These are phyloP conservation scores for Scaptomyza flava DNA, from an alignment of 2,888 invertebrate species.

Conservation along the genomic window DNA sequence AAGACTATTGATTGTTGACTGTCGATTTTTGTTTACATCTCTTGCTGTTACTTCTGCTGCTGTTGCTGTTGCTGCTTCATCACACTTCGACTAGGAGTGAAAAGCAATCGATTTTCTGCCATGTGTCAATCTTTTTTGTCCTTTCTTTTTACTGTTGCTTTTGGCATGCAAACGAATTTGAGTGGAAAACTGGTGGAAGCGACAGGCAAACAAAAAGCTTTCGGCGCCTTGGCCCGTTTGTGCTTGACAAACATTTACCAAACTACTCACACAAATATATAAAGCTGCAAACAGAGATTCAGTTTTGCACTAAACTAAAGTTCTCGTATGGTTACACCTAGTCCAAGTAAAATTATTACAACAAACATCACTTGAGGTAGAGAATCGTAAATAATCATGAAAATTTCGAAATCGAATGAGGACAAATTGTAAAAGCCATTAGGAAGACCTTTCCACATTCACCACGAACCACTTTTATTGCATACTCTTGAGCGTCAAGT, in stretches of 20 bases:
- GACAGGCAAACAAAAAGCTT: slow-evolving; percentile 33
- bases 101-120: slow-evolving; percentile 65
- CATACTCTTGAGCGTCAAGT: slow-evolving; percentile 3
- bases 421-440: background rate
- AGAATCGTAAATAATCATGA: slow-evolving; percentile 15
- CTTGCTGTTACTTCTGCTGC: slow-evolving; percentile 6
- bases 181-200: slow-evolving; percentile 53
- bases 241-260: slow-evolving; percentile 51
- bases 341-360: background rate
- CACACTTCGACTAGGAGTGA: slow-evolving; percentile 28
- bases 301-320: slow-evolving; percentile 16
- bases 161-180: slow-evolving; percentile 38
- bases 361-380: background rate
- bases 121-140: slow-evolving; percentile 8
- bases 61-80: slow-evolving; percentile 24
- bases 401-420: slow-evolving; percentile 7
- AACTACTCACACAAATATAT: slow-evolving; percentile 19
- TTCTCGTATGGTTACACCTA: background rate
- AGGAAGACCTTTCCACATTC: background rate
- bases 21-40: slow-evolving; percentile 33
- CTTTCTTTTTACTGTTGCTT: slow-evolving; percentile 33
- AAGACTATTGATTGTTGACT: slow-evolving; percentile 18
- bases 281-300: background rate
- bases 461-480: too few species aligned
- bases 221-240: slow-evolving; percentile 11